Evolutionary conservation across 2,113 vertebrate species (phyloP).

Genomic region (Lasiurus cinereus): DNA sequence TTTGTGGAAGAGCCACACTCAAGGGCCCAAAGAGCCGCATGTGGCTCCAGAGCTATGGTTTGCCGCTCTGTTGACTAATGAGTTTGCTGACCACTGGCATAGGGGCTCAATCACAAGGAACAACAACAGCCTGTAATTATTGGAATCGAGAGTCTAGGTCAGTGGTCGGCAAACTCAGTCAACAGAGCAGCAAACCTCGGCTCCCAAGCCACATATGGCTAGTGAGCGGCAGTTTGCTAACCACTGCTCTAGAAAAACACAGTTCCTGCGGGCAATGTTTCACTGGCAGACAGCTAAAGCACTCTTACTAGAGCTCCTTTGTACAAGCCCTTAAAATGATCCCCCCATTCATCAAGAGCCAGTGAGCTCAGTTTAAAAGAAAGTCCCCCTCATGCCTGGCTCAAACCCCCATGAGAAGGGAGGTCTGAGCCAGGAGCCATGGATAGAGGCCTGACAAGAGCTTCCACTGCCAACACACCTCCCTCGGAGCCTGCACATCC

Average conservation of each 20-base stretch:
- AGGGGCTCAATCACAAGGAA: too few species aligned
- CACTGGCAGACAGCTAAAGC: background rate
- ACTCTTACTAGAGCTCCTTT: background rate
- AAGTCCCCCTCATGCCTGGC: background rate
- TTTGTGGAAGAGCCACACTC: too few species aligned
- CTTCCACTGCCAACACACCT: conserved; percentile 88
- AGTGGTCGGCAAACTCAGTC: too few species aligned
- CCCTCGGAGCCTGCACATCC: conserved; percentile 94
- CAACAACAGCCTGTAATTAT: too few species aligned
- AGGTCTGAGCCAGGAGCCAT: background rate
- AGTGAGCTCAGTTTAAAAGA: background rate
- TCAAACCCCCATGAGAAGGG: background rate
- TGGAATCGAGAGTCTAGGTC: too few species aligned
- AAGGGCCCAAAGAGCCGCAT: too few species aligned
- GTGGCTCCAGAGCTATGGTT: too few species aligned
- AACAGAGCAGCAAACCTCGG: too few species aligned
- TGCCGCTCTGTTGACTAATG: too few species aligned
- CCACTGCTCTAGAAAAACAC: background rate
- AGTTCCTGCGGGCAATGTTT: background rate
- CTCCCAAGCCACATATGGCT: too few species aligned
- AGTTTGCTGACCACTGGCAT: too few species aligned
- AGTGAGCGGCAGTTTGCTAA: too few species aligned
- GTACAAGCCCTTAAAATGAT: conserved; percentile 16
- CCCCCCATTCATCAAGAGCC: background rate
- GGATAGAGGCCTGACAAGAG: background rate